A percentile compares a stretch with the other conserved stretches of the same genome.
Conservation (phyloP, 2,113 vertebrate genomes). For the Gallinago undulata region DNA sequence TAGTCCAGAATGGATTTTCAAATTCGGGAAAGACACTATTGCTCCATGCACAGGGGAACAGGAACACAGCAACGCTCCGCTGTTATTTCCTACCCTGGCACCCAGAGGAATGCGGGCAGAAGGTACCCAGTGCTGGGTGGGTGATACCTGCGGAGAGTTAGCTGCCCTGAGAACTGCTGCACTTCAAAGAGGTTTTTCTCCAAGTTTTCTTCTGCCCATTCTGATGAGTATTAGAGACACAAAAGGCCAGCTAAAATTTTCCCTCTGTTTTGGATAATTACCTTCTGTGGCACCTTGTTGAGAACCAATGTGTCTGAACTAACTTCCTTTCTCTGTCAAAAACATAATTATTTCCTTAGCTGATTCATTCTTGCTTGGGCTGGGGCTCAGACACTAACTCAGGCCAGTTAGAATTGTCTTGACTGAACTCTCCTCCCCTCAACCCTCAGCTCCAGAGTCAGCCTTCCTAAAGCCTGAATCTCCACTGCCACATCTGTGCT, state of each 20-base stretch:
- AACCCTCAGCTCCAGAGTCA: neutral
- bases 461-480: neutral
- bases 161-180: neutral
- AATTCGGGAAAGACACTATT: neutral
- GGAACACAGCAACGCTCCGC: accelerated
- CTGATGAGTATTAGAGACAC: neutral
- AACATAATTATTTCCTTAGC: neutral
- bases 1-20: neutral
- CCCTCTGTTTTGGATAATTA: neutral
- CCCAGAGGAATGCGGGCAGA: neutral
- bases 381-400: neutral
- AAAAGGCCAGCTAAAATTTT: neutral
- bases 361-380: neutral
- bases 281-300: neutral
- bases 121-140: neutral
- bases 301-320: neutral
- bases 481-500: neutral
- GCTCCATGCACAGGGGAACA: neutral
- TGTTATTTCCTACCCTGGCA: neutral
- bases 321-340: neutral
- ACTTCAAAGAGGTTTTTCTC: neutral
- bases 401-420: neutral
- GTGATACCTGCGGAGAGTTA: neutral
- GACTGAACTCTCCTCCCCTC: neutral
- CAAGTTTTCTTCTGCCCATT: neutral